Conservation (phyloP, 2,888 invertebrate species). For the Phoenoteleia sp. region DNA sequence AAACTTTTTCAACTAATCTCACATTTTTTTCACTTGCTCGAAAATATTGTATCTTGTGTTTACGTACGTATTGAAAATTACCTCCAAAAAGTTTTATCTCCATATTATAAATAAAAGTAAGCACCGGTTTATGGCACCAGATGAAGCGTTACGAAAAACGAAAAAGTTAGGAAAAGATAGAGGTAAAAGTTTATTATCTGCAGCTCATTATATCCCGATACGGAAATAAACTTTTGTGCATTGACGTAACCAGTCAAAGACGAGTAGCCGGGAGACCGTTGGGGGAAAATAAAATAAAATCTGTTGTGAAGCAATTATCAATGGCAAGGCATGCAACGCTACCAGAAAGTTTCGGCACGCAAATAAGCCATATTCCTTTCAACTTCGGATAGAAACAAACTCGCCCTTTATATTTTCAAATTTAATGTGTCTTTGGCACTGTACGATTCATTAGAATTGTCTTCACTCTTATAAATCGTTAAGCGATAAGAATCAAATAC, state of each 20-base stretch:
- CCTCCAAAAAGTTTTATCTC: slow-evolving; percentile 67
- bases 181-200: slow-evolving; percentile 73
- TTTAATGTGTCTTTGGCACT: slow-evolving; percentile 82
- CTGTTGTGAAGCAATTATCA: slow-evolving; percentile 86
- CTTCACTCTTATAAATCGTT: slow-evolving; percentile 66
- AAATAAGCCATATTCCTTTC: slow-evolving; percentile 86
- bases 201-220: slow-evolving; percentile 73
- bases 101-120: slow-evolving; percentile 73
- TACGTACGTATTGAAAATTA: slow-evolving; percentile 69
- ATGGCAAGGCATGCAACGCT: slow-evolving; percentile 84
- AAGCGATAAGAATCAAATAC: slow-evolving; percentile 70
- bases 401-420: slow-evolving; percentile 78
- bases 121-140: slow-evolving; percentile 59
- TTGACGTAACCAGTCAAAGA: slow-evolving; percentile 73
- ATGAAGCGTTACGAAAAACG: slow-evolving; percentile 68
- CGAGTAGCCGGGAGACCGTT: slow-evolving; percentile 65
- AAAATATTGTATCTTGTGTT: slow-evolving; percentile 54
- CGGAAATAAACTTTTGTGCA: slow-evolving; percentile 74
- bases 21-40: slow-evolving; percentile 67
- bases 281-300: slow-evolving; percentile 81
- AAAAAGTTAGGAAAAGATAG: slow-evolving; percentile 73
- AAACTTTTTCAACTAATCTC: slow-evolving; percentile 70
- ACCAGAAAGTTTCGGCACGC: slow-evolving; percentile 85
- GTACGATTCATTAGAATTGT: slow-evolving; percentile 73
- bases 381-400: slow-evolving; percentile 81